Base-by-base conservation (phyloP, 2,888 invertebrate species). In the Candidula unifasciata region DNA sequence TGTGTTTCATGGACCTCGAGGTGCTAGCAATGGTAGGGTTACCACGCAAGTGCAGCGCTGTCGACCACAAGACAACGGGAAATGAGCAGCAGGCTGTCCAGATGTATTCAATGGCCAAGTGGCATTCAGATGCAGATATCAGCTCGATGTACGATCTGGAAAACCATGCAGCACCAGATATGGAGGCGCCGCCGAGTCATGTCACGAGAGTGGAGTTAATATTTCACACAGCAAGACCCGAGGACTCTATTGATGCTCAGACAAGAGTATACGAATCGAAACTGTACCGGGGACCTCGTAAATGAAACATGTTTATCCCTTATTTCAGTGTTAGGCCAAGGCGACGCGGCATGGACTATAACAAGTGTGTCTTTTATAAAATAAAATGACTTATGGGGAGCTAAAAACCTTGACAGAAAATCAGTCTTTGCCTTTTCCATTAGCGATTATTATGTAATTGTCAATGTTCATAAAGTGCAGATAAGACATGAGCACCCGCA, bases 1-100 rank as follows among this genome's bases (percentile, higher is more conserved):
- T 80, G 74, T 84, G 84, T 76, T 80, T 84, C 44, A 0, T 80
- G n/a, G 84, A 84, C 68, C 18, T 76, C 18, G 57, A 79, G 69
- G 57, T 79, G 3, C 30, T 78, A 2, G 73, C 60, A 18, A 69
- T 71, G 57, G 3, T 79, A 64, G 79, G 68, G 24, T 21, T 79
- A 18, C 66, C 79, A 33, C 27, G 30, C 30, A 54, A 30, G 30
- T 74, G 74, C 21, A 27, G 30, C 21, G 30, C 16, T 30, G 6
- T 30, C 54, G 16, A 54, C 3, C 52, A 74, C 18, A 30, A 30
- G 27, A 54, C 74, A 33, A 30, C n/a, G 10, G 16, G n/a, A 54
- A 52, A n/a, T 30, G 30, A 18, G 18, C 54, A 21, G 18, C 74
- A 74, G 54, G 27, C 54, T 44, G 21, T 54, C 30, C 54, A 30